Evolutionary conservation across 2,888 invertebrate species (phyloP).

Genomic region (Chloroclysta siterata): DNA sequence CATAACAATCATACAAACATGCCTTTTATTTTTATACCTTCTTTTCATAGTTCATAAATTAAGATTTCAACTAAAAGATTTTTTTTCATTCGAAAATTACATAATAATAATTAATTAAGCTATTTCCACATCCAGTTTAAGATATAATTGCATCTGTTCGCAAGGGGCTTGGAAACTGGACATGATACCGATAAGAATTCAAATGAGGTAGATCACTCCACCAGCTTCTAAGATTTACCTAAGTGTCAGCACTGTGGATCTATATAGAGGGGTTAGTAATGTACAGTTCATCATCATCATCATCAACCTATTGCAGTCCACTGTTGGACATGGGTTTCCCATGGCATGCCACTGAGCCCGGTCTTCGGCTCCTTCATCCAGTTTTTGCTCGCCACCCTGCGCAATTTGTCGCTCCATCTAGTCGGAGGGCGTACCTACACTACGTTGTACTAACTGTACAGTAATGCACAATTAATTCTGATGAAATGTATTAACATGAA

Average conservation of each 20-base stretch:
- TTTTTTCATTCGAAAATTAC: background rate
- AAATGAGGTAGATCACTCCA: constrained; percentile 57
- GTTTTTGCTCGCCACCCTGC: too few relatives aligned
- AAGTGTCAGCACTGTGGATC: constrained; percentile 27
- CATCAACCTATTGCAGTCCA: too few relatives aligned
- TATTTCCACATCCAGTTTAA: background rate
- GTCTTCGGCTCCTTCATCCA: too few relatives aligned
- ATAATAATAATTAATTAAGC: constrained; percentile 2
- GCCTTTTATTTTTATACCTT: too few relatives aligned
- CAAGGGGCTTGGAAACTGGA: constrained; percentile 40
- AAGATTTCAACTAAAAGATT: background rate
- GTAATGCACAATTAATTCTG: constrained; percentile 1
- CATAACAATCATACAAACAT: too few relatives aligned
- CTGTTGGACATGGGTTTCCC: too few relatives aligned
- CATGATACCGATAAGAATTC: constrained; percentile 59
- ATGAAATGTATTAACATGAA: background rate
- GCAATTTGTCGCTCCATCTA: too few relatives aligned
- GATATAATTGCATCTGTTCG: background rate
- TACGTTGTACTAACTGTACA: too few relatives aligned
- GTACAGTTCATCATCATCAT: too few relatives aligned
- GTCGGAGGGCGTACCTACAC: too few relatives aligned
- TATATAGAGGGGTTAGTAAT: constrained; percentile 38
- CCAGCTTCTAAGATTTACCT: constrained; percentile 31
- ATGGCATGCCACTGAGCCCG: too few relatives aligned
- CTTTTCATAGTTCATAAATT: too few relatives aligned